Base-by-base conservation (phyloP, 2,797 vertebrate species). In the Tenualosa thibaudeaui region DNA sequence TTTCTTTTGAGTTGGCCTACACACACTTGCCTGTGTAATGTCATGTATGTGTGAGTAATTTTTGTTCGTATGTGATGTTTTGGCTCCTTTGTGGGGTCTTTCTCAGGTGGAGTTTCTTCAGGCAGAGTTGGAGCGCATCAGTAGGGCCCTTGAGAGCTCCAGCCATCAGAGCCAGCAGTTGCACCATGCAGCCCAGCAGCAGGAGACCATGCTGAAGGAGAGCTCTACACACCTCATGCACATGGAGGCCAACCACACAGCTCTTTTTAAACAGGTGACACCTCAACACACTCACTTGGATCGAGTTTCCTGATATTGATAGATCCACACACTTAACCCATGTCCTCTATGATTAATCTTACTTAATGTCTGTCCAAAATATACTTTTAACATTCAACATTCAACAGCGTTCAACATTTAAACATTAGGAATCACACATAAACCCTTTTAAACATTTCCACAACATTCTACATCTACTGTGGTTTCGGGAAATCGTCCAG, bases 181-280 rank as follows among this genome's bases (percentile, higher is more conserved):
- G 2, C 96, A 96, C 68, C 93, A 95, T 60, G 92, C 91, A 84
- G 91, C 95, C 75, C 93, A 94, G 87, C 94, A 95, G 40, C 95
- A 96, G 0, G 95, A 96, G 87, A 93, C 95, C 83, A 95, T 96
- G 96, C 91, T 96, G 86, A 94, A 96, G 84, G 92, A 96, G 84
- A 95, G 94, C 90, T 94, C 93, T 17, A 49, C 92, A 84, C 92
- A 94, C 83, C 95, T 95, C 71, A 92, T 84, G 49, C 95, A 96
- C 53, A 88, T 96, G 65, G 96, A 96, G 90, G 95, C 96, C 62
- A 91, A 84, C 87, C 94, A 96, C 87, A 87, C 89, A 58, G 91
- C 93, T 89, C 93, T 96, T 86, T 93, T 96, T 91, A 92, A 94
- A 85, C 95, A 95, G 95, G 96, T 96, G 89, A 78, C 22, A 2